Evolutionary conservation across 1,140 invertebrate genomes (phyloP).

Genomic region (Drosophila trapezifrons): DNA sequence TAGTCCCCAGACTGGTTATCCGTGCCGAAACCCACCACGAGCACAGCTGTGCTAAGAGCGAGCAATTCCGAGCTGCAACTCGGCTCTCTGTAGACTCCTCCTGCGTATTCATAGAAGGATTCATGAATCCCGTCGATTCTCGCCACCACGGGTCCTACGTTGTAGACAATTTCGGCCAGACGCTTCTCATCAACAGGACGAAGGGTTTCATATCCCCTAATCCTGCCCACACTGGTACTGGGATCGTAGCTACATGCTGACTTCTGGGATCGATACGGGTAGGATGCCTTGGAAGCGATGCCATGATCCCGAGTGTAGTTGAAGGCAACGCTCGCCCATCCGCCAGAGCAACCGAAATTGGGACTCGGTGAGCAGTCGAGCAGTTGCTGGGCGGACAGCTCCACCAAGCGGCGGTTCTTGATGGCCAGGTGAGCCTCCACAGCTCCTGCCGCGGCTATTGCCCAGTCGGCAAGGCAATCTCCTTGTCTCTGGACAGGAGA

Average conservation of each 20-base stretch:
- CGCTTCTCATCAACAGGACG: conserved; percentile 87
- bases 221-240: conserved; percentile 4
- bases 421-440: conserved; percentile 89
- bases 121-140: neutral
- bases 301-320: conserved; percentile 89
- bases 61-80: conserved; percentile 85
- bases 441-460: conserved; percentile 94
- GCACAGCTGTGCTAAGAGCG: conserved; percentile 84
- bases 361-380: conserved; percentile 93
- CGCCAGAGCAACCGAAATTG: conserved; percentile 94
- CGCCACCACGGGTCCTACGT: conserved; percentile 81
- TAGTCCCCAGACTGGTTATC: conserved; percentile 84
- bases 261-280: conserved; percentile 88
- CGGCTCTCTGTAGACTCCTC: conserved; percentile 84
- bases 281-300: conserved; percentile 89
- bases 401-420: conserved; percentile 87
- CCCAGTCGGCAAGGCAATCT: conserved; percentile 95
- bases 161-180: conserved; percentile 89
- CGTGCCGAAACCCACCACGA: conserved; percentile 88
- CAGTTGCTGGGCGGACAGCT: conserved; percentile 95
- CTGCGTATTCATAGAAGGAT: neutral
- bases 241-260: conserved; percentile 71
- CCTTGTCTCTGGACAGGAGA: conserved; percentile 88
- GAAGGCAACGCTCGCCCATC: conserved; percentile 90
- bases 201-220: conserved; percentile 85